Conservation (phyloP, 1,140 invertebrate genomes). For the Trachymyrmex cornetzi region DNA sequence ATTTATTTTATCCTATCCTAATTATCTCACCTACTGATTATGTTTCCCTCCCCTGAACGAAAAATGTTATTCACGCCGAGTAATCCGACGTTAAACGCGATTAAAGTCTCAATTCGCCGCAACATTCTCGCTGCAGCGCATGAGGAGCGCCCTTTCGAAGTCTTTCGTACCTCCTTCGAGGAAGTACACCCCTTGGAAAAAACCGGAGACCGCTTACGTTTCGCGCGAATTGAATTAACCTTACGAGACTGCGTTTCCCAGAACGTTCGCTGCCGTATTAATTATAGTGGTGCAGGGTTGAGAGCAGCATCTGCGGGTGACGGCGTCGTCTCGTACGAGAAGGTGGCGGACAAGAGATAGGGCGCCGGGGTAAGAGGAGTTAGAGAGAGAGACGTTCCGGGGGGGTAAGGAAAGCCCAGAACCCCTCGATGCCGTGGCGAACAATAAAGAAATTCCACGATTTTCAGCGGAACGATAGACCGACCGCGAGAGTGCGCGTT, state of each 20-base stretch:
- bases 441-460: constrained; percentile 82
- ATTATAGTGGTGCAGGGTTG: constrained; percentile 79
- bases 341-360: constrained; percentile 49
- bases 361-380: constrained; percentile 49
- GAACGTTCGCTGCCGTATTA: constrained; percentile 80
- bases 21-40: too few relatives aligned
- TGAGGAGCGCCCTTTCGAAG: neutral
- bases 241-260: constrained; percentile 40
- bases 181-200: neutral
- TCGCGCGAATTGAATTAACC: constrained; percentile 39
- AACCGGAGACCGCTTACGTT: constrained; percentile 30
- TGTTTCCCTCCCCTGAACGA: too few relatives aligned
- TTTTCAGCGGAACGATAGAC: constrained; percentile 69
- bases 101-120: neutral
- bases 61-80: neutral
- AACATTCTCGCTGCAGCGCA: neutral
- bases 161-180: neutral
- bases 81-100: neutral
- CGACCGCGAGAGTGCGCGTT: constrained; percentile 52
- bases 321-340: constrained; percentile 71
- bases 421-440: constrained; percentile 48
- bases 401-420: constrained; percentile 39
- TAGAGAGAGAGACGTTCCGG: neutral
- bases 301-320: constrained; percentile 81
- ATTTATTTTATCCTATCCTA: too few relatives aligned